phyloP scores from a whole-genome alignment of 2,888 invertebrate genomes.

The Drosophila formosana region DNA sequence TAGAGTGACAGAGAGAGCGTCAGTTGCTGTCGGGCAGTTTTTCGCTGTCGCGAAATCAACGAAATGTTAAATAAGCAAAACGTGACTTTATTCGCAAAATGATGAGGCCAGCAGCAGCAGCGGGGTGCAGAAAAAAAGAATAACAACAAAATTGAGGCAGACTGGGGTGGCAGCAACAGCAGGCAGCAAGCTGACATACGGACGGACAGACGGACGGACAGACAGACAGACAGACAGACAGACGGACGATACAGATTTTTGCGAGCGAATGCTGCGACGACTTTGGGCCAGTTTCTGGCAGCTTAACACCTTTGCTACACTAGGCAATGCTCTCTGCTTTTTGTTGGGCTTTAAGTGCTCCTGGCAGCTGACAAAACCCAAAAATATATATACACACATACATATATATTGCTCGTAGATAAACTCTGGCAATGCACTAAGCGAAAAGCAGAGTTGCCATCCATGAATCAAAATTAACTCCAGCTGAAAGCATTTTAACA shows the following conservation, averaged over 20 bases:
- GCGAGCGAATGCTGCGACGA: conserved; percentile 17
- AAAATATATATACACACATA: conserved; percentile 6
- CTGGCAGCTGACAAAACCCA: conserved; percentile 65
- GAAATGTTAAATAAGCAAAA: conserved; percentile 81
- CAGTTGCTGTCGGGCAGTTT: conserved; percentile 47
- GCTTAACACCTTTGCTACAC: conserved; percentile 63
- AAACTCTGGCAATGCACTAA: no score
- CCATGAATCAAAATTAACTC: no score
- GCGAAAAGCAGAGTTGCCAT: no score
- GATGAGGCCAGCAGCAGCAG: conserved; percentile 53
- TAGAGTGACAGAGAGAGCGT: background rate
- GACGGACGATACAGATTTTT: conserved; percentile 19
- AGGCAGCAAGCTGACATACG: background rate
- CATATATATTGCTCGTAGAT: no score
- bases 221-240: background rate
- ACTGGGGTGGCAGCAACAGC: no score
- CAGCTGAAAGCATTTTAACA: no score
- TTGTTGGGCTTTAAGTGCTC: conserved; percentile 64
- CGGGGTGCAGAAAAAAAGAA: no score
- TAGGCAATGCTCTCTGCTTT: conserved; percentile 32
- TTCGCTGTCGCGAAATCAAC: conserved; percentile 65
- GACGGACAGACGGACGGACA: background rate
- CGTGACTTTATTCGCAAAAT: conserved; percentile 78
- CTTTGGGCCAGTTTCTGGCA: conserved; percentile 22
- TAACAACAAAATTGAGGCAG: background rate